Evolutionary conservation across 2,888 invertebrate species (phyloP).

Genomic region (Monoplex corrugatus): DNA sequence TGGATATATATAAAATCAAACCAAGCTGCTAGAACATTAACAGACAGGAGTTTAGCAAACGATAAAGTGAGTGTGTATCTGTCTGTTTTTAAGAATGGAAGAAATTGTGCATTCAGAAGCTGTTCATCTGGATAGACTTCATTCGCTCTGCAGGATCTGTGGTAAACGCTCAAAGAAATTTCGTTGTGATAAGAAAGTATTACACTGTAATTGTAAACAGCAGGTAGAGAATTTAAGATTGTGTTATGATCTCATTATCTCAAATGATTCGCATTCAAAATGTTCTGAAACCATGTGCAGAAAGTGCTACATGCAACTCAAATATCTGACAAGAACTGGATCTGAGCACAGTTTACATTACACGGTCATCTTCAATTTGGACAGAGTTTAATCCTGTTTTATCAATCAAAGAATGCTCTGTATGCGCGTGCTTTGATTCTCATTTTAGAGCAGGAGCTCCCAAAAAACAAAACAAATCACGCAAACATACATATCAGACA

Average conservation of each 20-base stretch:
- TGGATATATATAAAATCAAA: too few species aligned
- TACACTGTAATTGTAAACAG: neutral
- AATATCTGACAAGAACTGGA: neutral
- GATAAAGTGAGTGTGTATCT: too few species aligned
- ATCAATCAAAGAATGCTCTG: too few species aligned
- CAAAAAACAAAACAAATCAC: too few species aligned
- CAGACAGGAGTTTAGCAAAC: too few species aligned
- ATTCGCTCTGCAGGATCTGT: neutral
- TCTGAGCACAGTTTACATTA: too few species aligned
- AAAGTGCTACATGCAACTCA: neutral
- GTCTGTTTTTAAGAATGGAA: neutral
- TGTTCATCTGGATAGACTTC: neutral
- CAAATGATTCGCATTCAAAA: neutral
- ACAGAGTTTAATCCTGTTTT: too few species aligned
- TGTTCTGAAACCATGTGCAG: neutral
- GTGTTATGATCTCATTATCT: neutral
- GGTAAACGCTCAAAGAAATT: neutral
- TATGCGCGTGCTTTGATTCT: too few species aligned
- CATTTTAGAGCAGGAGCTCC: too few species aligned
- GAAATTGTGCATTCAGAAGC: neutral
- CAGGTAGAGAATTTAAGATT: neutral
- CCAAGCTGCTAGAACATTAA: too few species aligned
- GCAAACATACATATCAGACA: too few species aligned
- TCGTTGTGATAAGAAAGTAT: neutral
- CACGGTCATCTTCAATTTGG: too few species aligned